These are phyloP conservation scores for Sipha flava DNA, from an alignment of 1,140 invertebrate genomes.

Conservation along the genomic window DNA sequence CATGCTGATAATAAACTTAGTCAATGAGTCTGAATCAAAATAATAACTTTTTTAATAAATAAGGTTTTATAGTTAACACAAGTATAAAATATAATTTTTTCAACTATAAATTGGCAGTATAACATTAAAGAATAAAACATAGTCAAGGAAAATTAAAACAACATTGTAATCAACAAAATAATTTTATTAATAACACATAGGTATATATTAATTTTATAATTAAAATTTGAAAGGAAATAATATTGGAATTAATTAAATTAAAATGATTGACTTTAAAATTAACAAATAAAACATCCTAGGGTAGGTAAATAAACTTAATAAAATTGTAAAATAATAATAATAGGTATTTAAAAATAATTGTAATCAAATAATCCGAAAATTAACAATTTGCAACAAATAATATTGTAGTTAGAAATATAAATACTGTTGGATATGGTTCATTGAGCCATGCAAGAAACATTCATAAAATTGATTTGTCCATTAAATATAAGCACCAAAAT, in stretches of 20 bases:
- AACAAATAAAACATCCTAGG: constrained; percentile 6
- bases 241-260: constrained; percentile 8
- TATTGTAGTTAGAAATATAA: background rate
- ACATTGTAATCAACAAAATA: constrained; percentile 8
- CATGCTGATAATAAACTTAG: too few relatives aligned
- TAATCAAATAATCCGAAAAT: constrained; percentile 4
- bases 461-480: background rate
- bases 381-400: constrained; percentile 12
- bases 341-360: background rate
- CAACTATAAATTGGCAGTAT: background rate
- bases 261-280: background rate
- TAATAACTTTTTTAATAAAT: too few relatives aligned
- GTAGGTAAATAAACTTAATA: constrained; percentile 17
- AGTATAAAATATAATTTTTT: too few relatives aligned
- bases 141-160: background rate
- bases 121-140: too few relatives aligned
- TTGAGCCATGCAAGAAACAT: constrained; percentile 8
- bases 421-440: constrained; percentile 21
- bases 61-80: too few relatives aligned
- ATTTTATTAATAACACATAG: constrained; percentile 8
- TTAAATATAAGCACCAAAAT: constrained; percentile 1
- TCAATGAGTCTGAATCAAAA: too few relatives aligned
- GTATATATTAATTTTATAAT: constrained; percentile 7
- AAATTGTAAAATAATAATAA: constrained; percentile 15
- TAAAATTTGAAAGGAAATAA: constrained; percentile 21